A percentile compares a stretch with the other conserved stretches of the same genome.
Conservation (phyloP, 2,888 invertebrate genomes). For the Anagyrus pseudococci region DNA sequence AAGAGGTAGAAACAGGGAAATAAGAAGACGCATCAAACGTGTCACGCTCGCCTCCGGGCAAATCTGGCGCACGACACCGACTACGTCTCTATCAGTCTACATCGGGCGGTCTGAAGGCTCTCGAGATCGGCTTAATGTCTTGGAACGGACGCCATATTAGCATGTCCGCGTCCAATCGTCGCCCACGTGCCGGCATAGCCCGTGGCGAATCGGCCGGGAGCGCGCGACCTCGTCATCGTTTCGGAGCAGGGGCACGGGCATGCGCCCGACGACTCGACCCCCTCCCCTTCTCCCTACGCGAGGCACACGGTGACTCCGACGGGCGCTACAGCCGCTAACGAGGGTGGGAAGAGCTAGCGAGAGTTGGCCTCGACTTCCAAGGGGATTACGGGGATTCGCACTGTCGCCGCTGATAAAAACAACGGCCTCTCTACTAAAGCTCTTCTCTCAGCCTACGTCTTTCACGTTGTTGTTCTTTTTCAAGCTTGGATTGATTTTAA, state of each 20-base stretch:
- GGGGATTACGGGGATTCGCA: constrained; percentile 29
- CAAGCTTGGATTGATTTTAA: too few species aligned
- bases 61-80: constrained; percentile 21
- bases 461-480: too few species aligned
- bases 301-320: background rate
- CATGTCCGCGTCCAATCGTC: constrained; percentile 61
- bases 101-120: constrained; percentile 12
- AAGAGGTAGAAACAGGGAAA: background rate
- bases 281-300: background rate
- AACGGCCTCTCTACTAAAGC: too few species aligned
- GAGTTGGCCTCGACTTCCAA: constrained; percentile 30
- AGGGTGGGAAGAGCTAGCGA: constrained; percentile 55
- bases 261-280: constrained; percentile 3
- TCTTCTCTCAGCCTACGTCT: too few species aligned
- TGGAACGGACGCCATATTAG: constrained; percentile 61
- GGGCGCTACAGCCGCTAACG: constrained; percentile 50
- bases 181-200: constrained; percentile 60
- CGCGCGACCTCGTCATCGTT: constrained; percentile 61
- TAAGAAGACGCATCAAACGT: constrained; percentile 1
- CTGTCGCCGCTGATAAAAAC: constrained; percentile 10
- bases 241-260: constrained; percentile 32
- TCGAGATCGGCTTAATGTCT: constrained; percentile 54
- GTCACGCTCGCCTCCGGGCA: too few species aligned
- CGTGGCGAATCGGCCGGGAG: constrained; percentile 53
- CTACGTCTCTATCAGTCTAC: constrained; percentile 26